Evolutionary conservation across 2,797 vertebrate genomes (phyloP).

Genomic region (Poecilia wingei): DNA sequence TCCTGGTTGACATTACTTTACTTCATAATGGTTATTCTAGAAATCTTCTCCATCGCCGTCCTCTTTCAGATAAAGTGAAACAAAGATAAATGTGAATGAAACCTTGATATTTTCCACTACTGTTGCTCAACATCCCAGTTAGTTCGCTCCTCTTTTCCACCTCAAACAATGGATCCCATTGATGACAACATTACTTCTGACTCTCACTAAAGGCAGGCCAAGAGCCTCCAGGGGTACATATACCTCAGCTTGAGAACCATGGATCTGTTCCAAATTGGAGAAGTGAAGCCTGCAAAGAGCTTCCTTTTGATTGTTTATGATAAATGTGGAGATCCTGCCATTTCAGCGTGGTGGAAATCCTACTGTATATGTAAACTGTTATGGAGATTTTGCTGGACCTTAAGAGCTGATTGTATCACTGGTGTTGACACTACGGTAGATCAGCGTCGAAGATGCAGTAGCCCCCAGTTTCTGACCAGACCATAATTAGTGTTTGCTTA

Average conservation of each 20-base stretch:
- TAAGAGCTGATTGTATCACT: constrained; percentile 72
- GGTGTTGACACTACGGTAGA: constrained; percentile 80
- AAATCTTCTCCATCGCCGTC: neutral
- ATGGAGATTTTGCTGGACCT: constrained; percentile 60
- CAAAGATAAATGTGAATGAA: neutral
- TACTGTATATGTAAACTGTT: constrained; percentile 53
- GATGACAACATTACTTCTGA: neutral
- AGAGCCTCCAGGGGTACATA: neutral
- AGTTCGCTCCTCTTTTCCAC: neutral
- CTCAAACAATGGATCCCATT: neutral
- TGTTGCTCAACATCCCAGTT: neutral
- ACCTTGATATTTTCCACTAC: neutral
- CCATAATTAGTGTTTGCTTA: constrained; percentile 83
- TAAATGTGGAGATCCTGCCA: constrained; percentile 74
- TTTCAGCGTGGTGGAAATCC: constrained; percentile 62
- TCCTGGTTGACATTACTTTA: neutral
- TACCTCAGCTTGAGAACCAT: neutral
- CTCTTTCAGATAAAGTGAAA: neutral
- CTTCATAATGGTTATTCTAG: neutral
- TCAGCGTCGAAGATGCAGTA: constrained; percentile 70
- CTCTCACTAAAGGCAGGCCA: neutral
- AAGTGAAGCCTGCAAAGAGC: constrained; percentile 79
- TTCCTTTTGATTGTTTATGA: constrained; percentile 77
- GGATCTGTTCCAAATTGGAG: constrained; percentile 65
- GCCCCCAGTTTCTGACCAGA: constrained; percentile 65